Evolutionary conservation across 2,797 vertebrate genomes (phyloP).

Genomic region (Aplochiton taeniatus): DNA sequence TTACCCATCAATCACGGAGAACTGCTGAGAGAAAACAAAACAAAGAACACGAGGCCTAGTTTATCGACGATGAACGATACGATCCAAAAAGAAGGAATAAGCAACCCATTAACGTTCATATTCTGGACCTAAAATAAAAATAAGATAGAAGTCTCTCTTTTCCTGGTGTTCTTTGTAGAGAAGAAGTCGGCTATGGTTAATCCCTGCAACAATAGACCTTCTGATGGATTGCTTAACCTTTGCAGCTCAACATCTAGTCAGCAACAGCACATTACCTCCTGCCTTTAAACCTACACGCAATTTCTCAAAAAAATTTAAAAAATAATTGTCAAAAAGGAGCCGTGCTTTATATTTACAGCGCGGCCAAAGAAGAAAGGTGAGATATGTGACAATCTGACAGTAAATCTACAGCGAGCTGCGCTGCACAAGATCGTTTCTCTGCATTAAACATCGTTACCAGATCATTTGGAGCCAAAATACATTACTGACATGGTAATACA

Average conservation of each 20-base stretch:
- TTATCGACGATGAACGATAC: too few species aligned
- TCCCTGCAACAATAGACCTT: conserved; percentile 9
- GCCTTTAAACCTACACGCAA: conserved; percentile 6
- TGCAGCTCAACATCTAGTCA: conserved; percentile 19
- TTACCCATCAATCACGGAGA: too few species aligned
- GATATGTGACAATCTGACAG: not conserved
- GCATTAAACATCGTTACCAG: not conserved
- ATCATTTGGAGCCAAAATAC: too few species aligned
- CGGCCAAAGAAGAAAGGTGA: not conserved
- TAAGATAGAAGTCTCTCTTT: not conserved
- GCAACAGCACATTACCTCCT: not conserved
- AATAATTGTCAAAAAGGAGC: not conserved
- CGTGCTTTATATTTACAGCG: not conserved
- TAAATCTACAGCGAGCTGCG: not conserved
- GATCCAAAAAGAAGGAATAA: too few species aligned
- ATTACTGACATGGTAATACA: too few species aligned
- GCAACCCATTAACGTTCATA: not conserved
- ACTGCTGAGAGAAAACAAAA: too few species aligned
- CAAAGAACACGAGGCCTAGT: too few species aligned
- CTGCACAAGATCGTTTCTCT: not conserved
- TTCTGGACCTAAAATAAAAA: not conserved
- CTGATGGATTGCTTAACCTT: conserved; percentile 25
- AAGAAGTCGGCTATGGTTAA: conserved; percentile 14
- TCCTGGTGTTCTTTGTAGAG: too few species aligned
- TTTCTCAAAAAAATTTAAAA: not conserved